These are phyloP conservation scores for Catamblyrhynchus diadema DNA, from an alignment of 2,797 vertebrate species.

Conservation along the genomic window DNA sequence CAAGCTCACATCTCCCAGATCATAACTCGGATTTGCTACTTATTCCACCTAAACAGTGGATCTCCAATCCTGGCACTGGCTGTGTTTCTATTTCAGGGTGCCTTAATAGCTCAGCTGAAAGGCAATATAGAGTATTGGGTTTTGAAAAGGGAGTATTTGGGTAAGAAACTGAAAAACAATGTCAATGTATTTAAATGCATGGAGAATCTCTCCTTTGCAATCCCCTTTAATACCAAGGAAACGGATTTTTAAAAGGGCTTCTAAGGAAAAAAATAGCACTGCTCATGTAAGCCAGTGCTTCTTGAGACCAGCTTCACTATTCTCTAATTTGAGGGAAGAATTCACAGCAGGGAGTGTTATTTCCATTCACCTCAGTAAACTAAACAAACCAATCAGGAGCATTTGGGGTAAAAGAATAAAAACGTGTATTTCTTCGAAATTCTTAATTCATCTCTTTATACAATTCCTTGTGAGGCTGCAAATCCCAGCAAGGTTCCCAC, in stretches of 20 bases:
- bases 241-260: background rate
- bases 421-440: background rate
- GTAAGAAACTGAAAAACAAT: background rate
- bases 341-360: background rate
- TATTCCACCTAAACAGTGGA: background rate
- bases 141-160: background rate
- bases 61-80: background rate
- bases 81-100: background rate
- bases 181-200: background rate
- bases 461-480: background rate
- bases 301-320: background rate
- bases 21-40: background rate
- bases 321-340: background rate
- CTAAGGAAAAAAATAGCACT: background rate
- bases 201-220: background rate
- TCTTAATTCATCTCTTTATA: background rate
- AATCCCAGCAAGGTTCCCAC: background rate
- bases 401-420: rapidly evolving
- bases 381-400: background rate
- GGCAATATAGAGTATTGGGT: background rate
- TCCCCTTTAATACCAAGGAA: background rate
- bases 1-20: background rate
- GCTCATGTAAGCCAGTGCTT: background rate
- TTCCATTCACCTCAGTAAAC: background rate
- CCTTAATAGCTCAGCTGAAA: background rate